Conservation (phyloP, 2,113 vertebrate genomes). For the Symphodus melops region DNA sequence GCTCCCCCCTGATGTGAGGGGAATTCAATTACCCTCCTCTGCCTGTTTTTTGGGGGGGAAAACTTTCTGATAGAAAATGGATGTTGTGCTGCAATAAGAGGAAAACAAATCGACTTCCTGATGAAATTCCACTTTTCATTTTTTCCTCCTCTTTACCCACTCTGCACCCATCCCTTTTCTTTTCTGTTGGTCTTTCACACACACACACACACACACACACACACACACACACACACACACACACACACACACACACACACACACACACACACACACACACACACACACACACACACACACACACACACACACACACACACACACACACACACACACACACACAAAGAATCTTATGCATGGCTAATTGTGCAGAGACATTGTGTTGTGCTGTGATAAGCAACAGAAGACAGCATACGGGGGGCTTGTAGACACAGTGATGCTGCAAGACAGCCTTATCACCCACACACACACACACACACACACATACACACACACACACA, state of each 20-base stretch:
- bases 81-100: conserved; percentile 70
- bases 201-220: conserved; percentile 22
- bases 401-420: conserved; percentile 69
- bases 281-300: conserved; percentile 16
- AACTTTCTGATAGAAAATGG: conserved; percentile 73
- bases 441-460: conserved; percentile 77
- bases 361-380: conserved; percentile 80
- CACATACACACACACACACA: conserved; percentile 1
- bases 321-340: conserved; percentile 9
- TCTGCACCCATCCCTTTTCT: conserved; percentile 26
- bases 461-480: conserved; percentile 67
- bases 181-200: neutral
- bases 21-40: conserved; percentile 75
- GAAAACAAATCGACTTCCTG: conserved; percentile 76
- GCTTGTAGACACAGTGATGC: conserved; percentile 80
- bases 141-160: conserved; percentile 60
- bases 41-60: conserved; percentile 50
- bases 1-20: conserved; percentile 63
- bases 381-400: conserved; percentile 80
- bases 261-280: conserved; percentile 8
- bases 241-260: conserved; percentile 20
- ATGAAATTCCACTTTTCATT: conserved; percentile 76
- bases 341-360: conserved; percentile 65
- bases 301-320: conserved; percentile 18
- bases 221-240: conserved; percentile 1